Evolutionary conservation across 2,113 vertebrate genomes (phyloP).

Genomic region (Genyomyrus donnyi): DNA sequence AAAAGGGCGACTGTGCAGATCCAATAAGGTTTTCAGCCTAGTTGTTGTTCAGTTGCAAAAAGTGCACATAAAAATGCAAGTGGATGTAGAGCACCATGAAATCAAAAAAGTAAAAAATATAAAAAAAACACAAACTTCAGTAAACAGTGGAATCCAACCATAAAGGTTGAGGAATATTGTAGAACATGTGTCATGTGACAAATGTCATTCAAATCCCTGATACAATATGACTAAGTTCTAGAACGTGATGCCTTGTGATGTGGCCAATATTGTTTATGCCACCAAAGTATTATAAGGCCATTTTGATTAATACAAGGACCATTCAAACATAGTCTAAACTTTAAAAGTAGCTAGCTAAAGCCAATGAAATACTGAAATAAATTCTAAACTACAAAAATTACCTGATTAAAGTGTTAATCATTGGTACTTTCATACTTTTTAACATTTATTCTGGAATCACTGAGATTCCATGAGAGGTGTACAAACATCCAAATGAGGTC

Average conservation of each 20-base stretch:
- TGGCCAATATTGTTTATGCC: not conserved
- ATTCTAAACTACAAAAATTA: not conserved
- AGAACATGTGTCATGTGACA: not conserved
- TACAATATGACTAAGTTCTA: not conserved
- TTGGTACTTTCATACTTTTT: not conserved
- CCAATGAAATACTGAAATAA: not conserved
- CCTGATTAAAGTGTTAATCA: not conserved
- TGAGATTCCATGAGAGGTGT: not conserved
- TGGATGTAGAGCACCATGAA: not conserved
- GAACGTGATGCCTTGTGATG: not conserved
- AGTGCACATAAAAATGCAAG: not conserved
- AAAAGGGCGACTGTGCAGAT: constrained; percentile 43
- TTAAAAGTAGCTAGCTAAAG: not conserved
- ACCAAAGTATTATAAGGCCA: not conserved
- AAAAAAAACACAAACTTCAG: not conserved
- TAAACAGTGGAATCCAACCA: not conserved
- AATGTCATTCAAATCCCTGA: not conserved
- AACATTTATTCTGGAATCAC: not conserved
- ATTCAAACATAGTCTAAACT: not conserved
- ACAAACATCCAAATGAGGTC: not conserved
- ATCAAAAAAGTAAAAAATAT: not conserved
- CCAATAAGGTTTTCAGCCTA: not conserved
- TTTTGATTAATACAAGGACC: not conserved
- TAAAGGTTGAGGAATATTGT: not conserved
- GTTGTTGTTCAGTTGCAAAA: constrained; percentile 9